Evolutionary conservation across 2,888 invertebrate genomes (phyloP), one percentile per base, ranked within the genome.

Genomic region (Agriotes lineatus): DNA sequence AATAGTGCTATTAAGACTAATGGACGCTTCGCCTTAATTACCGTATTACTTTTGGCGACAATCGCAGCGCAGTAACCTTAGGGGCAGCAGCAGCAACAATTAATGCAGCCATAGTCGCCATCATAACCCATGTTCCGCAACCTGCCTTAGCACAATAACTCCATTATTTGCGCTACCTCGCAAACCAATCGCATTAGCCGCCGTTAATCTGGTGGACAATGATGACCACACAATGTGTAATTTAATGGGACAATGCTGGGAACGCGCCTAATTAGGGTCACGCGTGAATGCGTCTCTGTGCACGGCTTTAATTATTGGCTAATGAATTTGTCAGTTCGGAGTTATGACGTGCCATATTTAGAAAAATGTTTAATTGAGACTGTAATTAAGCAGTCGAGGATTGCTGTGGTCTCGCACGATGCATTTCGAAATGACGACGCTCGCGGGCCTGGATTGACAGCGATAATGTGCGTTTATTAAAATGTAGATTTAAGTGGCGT

Each of bases 151-250:
- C 66, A 79, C 78, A 78, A 79, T 79, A 74, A 77, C 76, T 77
- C 74, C 77, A 79, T 79, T 79, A 79, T 79, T 79, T 78, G 79
- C 79, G 77, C 78, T 75, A 77, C 72, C 71, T 74, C 65, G 68
- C 72, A 69, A 70, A 75, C 78, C 77, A 78, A 77, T 78, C 74
- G 73, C 70, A 70, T 35, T 52, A 63, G 52, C 61, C 74, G 69
- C 3, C 48, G 35, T 33, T 75, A 75, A 74, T 73, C 67, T 66
- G 66, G 69, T 77, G 77, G 76, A 77, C 76, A 77, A 77, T 76
- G 75, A 76, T 76, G 75, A 77, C 76, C 75, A 68, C 75, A 78
- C 76, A 56, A 56, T 75, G 76, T 77, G 70, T 74, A 76, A 76
- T 77, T 74, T 75, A 73, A 71, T 61, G 56, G 72, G 67, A 76